phyloP scores from a whole-genome alignment of 2,888 invertebrate genomes.

The Aporophyla nigra region DNA sequence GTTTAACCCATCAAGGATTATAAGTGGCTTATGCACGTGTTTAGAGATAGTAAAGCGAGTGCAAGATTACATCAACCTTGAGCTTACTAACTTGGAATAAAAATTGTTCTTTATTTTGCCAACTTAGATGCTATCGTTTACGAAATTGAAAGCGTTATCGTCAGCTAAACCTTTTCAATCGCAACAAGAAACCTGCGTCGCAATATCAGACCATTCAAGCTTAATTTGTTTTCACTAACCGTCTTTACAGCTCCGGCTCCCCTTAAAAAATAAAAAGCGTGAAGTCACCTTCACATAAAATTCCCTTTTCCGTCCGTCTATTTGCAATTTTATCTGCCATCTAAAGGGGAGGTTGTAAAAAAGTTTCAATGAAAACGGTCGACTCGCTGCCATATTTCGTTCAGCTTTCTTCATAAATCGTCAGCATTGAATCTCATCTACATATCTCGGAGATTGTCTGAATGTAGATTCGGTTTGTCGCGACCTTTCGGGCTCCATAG shows the following conservation, averaged over 20 bases:
- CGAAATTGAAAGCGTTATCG: constrained; percentile 38
- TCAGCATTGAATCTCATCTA: constrained; percentile 85
- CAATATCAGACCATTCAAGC: constrained; percentile 60
- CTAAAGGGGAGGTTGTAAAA: constrained; percentile 83
- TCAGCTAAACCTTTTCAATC: constrained; percentile 61
- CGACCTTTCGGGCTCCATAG: constrained; percentile 60
- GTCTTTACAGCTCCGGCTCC: constrained; percentile 68
- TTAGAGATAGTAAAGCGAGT: constrained; percentile 8
- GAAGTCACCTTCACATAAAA: constrained; percentile 84
- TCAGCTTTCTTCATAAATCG: constrained; percentile 88
- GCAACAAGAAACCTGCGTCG: constrained; percentile 50
- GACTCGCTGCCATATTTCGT: constrained; percentile 84
- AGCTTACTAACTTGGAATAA: background rate
- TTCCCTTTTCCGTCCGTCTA: constrained; percentile 80
- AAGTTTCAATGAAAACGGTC: constrained; percentile 87
- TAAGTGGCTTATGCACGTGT: constrained; percentile 17
- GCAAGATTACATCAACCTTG: background rate
- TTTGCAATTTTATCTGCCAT: constrained; percentile 87
- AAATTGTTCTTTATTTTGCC: constrained; percentile 11
- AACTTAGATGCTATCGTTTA: constrained; percentile 39
- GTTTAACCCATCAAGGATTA: constrained; percentile 39
- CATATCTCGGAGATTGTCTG: constrained; percentile 81
- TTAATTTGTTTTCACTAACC: constrained; percentile 69
- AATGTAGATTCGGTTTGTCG: constrained; percentile 69
- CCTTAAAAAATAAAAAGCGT: constrained; percentile 73